Evolutionary conservation across 2,888 invertebrate genomes (phyloP), one percentile per base, ranked within the genome.

Genomic region (Leucania comma): DNA sequence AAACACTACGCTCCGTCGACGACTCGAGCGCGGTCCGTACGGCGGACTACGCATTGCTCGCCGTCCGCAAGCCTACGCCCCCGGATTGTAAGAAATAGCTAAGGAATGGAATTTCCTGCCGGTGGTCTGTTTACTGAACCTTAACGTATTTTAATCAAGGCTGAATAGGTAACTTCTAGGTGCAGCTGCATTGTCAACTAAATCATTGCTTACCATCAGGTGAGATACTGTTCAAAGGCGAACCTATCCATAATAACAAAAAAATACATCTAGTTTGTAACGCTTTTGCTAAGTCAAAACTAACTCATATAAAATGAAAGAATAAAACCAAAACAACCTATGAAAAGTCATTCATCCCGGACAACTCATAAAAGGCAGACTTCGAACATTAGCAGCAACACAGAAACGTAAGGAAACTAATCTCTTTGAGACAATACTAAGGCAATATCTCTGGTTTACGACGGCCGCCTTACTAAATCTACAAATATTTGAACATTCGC

Each of bases 401-500:
- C 83, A 87, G 87, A 89, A 90, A 87, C 87, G 89, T 89, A 90
- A 91, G 92, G 91, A 91, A 94, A 94, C 93, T 94, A 94, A 95
- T 95, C 92, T 94, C 92, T 93, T 90, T 89, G 93, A 94, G 91
- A 95, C 95, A 95, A 95, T 95, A 92, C 93, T 89, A 86, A 79
- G 88, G 91, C 92, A 93, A 93, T 94, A 95, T 93, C 94, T 93
- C 90, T 92, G 92, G 93, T 95, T 95, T 94, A 95, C 93, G 95
- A 93, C 92, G 85, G 82, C 87, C 85, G 84, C 83, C 88, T 88
- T 88, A 90, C 91, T 92, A 90, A 89, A 93, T 91, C 91, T 91
- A 92, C 93, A 95, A 95, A 94, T 95, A 95, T 95, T 94, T 93
- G 92, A 95, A 90, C 92, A 92, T 90, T 88, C 87, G 10, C 83